Base-by-base conservation (phyloP, 2,113 vertebrate genomes). In the Polyodon spathula region DNA sequence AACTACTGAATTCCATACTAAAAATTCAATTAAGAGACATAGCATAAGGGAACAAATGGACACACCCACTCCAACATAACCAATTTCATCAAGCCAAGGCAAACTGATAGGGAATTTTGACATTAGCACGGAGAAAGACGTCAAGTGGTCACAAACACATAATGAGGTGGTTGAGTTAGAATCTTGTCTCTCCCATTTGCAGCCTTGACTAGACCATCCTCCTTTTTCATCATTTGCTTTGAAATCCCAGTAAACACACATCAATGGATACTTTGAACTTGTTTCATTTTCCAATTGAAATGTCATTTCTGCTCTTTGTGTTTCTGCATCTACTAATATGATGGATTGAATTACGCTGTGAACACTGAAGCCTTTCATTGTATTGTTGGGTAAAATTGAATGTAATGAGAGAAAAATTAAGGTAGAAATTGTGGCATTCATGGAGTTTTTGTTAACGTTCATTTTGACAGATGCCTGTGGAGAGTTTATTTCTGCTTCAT, bases 121-220 rank as follows among this genome's bases (percentile, higher is more conserved):
- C 90, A 97, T 93, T 43, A 98, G 70, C 54, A 91, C 77, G 6
- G 92, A 86, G 70, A 95, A 98, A 0, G 93, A 80, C 0, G 90
- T 92, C 58, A 93, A 73, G 64, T 96, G 93, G 1, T 5, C 15
- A 63, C 94, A 98, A 16, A 0, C 48, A 59, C 95, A 98, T 55
- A 0, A 0, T 0, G 0, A 6, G 2, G 1, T 57, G 6, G 0
- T 63, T 0, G 1, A 4, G 8, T 0, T 0, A 1, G 27, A 0
- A 9, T 62, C 50, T 1, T 0, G 40, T 4, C 1, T 56, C 8
- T 44, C 3, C 85, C 79, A 86, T 0, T 0, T 0, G 10, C 85
- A 86, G 1, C 71, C 73, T 0, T 37, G 0, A 0, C 0, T 0
- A 6, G 77, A 83, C 83, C 83, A 87, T 0, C 27, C 27, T 27